Conservation (phyloP, 1,140 invertebrate genomes). For the Pararge aegeria region DNA sequence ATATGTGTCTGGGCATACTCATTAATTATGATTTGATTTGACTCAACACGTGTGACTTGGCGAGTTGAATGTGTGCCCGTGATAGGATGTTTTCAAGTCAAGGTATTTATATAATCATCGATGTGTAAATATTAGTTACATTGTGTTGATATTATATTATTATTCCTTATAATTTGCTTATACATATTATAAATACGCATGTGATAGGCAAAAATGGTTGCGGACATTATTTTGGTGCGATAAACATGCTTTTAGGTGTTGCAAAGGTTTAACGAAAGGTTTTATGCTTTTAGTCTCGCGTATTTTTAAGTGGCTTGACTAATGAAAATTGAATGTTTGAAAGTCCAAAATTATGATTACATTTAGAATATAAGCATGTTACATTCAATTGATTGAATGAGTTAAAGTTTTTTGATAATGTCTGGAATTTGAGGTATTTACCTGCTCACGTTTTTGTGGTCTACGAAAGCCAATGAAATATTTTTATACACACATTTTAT, state of each 20-base stretch:
- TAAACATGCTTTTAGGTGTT: slow-evolving; percentile 33
- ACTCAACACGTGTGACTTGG: too few relatives aligned
- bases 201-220: slow-evolving; percentile 15
- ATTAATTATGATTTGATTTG: too few relatives aligned
- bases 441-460: too few relatives aligned
- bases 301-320: slow-evolving; percentile 6
- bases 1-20: too few relatives aligned
- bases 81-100: not conserved
- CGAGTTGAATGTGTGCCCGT: too few relatives aligned
- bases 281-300: slow-evolving; percentile 9
- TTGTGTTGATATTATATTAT: slow-evolving; percentile 61
- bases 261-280: slow-evolving; percentile 8
- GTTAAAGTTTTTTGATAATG: too few relatives aligned
- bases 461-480: too few relatives aligned
- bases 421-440: too few relatives aligned
- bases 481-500: too few relatives aligned
- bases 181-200: slow-evolving; percentile 34
- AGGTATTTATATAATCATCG: slow-evolving; percentile 3
- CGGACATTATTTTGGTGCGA: slow-evolving; percentile 33
- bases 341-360: not conserved
- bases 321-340: slow-evolving; percentile 5
- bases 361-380: not conserved
- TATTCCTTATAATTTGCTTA: slow-evolving; percentile 34
- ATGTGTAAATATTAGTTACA: slow-evolving; percentile 56
- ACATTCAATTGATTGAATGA: too few relatives aligned